Percentiles rank a stretch among this genome's conserved stretches.
These are phyloP conservation scores for Ciconia nigra DNA, from an alignment of 2,797 vertebrate species.

Conservation along the genomic window DNA sequence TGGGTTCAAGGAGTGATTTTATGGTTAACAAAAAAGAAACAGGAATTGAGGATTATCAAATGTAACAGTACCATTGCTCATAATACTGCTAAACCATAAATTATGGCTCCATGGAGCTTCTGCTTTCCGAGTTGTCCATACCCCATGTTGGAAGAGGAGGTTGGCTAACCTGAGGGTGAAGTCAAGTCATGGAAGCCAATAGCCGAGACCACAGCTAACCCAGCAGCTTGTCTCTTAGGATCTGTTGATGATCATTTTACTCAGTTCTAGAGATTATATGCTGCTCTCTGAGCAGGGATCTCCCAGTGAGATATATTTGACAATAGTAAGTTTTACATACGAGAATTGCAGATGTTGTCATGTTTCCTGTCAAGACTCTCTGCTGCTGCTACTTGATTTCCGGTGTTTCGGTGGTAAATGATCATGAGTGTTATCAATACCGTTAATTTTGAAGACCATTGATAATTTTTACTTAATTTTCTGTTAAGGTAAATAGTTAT, in stretches of 20 bases:
- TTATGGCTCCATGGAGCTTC: background rate
- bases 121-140: background rate
- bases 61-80: rapidly evolving
- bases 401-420: background rate
- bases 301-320: background rate
- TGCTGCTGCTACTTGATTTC: background rate
- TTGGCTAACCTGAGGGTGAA: background rate
- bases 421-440: background rate
- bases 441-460: background rate
- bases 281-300: background rate
- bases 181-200: background rate
- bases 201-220: background rate
- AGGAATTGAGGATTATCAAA: background rate
- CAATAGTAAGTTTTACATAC: background rate
- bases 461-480: background rate
- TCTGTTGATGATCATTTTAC: background rate
- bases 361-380: background rate
- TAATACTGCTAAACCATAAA: background rate
- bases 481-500: background rate
- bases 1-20: background rate
- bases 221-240: background rate
- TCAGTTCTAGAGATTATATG: background rate
- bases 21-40: background rate
- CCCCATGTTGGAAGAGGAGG: background rate
- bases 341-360: background rate